These are phyloP conservation scores for Sylvia borin DNA, from an alignment of 2,797 vertebrate genomes.

Conservation along the genomic window DNA sequence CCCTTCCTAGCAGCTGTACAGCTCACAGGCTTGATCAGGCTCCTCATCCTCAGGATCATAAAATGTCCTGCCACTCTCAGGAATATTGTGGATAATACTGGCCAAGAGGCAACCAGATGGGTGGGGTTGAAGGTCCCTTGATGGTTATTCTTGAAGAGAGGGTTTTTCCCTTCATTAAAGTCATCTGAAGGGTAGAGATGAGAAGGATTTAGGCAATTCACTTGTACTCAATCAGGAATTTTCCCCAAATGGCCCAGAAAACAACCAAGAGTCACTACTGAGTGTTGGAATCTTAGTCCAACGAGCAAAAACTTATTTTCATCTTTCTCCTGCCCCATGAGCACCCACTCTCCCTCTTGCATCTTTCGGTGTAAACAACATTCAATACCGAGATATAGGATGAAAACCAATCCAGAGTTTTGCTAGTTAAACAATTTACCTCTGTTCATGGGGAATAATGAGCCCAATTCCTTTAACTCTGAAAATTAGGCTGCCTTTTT, in stretches of 20 bases:
- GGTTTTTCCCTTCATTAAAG: neutral
- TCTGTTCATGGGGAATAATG: neutral
- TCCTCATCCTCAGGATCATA: neutral
- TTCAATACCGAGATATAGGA: neutral
- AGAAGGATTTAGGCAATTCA: neutral
- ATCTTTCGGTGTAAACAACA: neutral
- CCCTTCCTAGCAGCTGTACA: neutral
- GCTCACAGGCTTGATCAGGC: neutral
- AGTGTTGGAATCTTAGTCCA: neutral
- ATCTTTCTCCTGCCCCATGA: neutral
- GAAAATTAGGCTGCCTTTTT: neutral
- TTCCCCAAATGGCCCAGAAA: neutral
- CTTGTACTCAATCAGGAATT: neutral
- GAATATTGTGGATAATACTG: neutral
- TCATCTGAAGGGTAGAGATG: neutral
- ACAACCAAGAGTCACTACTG: neutral
- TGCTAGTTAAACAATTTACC: constrained; percentile 2
- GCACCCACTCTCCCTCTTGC: neutral
- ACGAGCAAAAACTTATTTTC: neutral
- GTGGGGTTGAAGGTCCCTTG: neutral
- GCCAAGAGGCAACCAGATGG: neutral
- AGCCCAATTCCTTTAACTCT: neutral
- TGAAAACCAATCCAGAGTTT: neutral
- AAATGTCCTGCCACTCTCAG: neutral
- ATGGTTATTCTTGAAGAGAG: neutral